These are phyloP conservation scores for Brachymystax lenok DNA, from an alignment of 2,797 vertebrate species.

Conservation along the genomic window DNA sequence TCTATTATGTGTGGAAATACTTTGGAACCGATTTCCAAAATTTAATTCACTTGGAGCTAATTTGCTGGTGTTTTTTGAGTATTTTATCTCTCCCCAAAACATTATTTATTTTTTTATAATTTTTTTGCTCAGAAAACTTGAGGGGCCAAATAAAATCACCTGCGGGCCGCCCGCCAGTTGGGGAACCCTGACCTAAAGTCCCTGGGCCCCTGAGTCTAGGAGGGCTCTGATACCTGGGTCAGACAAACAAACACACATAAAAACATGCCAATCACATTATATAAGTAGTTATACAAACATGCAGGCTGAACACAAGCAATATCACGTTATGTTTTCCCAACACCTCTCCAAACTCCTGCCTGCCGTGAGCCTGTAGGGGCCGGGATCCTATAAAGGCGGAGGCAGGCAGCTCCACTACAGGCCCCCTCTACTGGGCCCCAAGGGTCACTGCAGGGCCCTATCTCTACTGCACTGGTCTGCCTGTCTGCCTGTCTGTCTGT, in stretches of 20 bases:
- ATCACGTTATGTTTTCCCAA: neutral
- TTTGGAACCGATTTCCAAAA: too few species aligned
- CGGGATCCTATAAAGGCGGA: neutral
- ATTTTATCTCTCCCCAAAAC: too few species aligned
- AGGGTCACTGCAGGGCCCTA: neutral
- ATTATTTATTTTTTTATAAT: too few species aligned
- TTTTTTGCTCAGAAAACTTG: too few species aligned
- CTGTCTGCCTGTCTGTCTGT: conserved; percentile 14
- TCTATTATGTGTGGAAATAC: too few species aligned
- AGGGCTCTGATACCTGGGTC: neutral
- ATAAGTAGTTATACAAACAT: neutral
- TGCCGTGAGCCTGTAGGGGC: neutral
- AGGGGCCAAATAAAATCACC: too few species aligned
- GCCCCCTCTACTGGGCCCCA: neutral
- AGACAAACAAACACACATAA: neutral
- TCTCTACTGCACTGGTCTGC: conserved; percentile 15
- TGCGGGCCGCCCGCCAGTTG: too few species aligned
- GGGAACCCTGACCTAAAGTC: neutral
- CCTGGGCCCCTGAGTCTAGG: neutral
- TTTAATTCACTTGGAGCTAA: too few species aligned
- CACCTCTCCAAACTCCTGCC: neutral
- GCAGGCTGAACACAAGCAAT: neutral
- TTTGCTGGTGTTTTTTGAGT: too few species aligned
- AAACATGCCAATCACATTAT: neutral
- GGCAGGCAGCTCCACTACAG: neutral